These are phyloP conservation scores for Ceyx cyanopectus DNA, from an alignment of 2,113 vertebrate genomes.

Conservation along the genomic window DNA sequence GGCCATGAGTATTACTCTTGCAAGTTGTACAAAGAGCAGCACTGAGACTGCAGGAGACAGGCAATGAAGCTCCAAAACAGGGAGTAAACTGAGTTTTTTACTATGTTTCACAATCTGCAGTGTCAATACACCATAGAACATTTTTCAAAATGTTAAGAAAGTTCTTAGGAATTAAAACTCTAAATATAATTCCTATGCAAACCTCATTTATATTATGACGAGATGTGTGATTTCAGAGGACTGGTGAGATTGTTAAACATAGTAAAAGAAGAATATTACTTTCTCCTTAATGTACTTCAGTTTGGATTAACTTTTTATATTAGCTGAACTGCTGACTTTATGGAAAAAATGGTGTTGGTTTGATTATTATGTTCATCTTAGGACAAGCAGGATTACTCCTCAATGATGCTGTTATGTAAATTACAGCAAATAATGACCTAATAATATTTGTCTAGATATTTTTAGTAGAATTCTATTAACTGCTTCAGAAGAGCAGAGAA, in stretches of 20 bases:
- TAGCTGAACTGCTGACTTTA: not conserved
- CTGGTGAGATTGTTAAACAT: not conserved
- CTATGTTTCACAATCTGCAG: not conserved
- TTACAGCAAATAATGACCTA: slow-evolving; percentile 12
- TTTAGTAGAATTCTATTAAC: not conserved
- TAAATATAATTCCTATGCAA: not conserved
- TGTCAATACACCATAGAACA: not conserved
- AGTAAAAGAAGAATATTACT: not conserved
- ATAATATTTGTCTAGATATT: not conserved
- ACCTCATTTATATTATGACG: not conserved
- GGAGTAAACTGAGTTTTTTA: not conserved
- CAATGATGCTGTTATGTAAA: not conserved
- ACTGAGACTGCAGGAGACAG: not conserved
- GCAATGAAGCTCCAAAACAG: not conserved
- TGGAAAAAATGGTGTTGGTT: not conserved
- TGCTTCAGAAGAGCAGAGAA: not conserved
- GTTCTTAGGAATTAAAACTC: not conserved
- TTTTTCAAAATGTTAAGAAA: not conserved
- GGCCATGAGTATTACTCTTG: not conserved
- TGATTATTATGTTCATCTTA: not conserved
- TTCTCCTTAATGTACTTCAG: not conserved
- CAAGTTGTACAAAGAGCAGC: not conserved
- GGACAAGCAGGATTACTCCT: not conserved
- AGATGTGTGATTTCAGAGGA: not conserved
- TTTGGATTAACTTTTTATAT: not conserved